A percentile compares a stretch with the other conserved stretches of the same genome.
These are phyloP conservation scores for Agapetus fuscipes DNA, from an alignment of 2,888 invertebrate species.

Conservation along the genomic window DNA sequence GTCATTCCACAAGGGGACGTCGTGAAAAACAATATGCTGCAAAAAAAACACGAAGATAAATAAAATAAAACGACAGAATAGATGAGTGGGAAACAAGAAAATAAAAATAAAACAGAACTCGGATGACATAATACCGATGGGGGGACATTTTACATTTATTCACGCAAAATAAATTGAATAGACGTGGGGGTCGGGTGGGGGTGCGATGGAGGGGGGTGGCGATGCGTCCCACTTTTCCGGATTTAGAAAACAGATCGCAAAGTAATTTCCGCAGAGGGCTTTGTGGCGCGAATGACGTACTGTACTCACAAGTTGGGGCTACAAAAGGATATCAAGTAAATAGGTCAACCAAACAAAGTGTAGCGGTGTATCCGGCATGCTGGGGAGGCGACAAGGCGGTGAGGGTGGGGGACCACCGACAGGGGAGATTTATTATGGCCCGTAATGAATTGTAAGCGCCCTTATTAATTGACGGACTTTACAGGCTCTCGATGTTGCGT, in stretches of 20 bases:
- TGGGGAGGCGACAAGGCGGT: neutral
- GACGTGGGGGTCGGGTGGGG: too few species aligned
- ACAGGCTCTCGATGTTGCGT: too few species aligned
- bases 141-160: neutral
- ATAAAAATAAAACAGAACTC: too few species aligned
- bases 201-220: neutral
- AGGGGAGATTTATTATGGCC: too few species aligned
- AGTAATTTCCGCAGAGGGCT: slow-evolving; percentile 18
- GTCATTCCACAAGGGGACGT: too few species aligned
- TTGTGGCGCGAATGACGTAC: slow-evolving; percentile 18
- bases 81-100: too few species aligned
- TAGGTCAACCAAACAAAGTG: slow-evolving; percentile 15
- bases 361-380: neutral
- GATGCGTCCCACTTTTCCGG: slow-evolving; percentile 6
- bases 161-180: neutral
- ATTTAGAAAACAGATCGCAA: slow-evolving; percentile 18
- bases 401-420: neutral
- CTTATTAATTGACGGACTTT: too few species aligned
- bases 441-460: too few species aligned
- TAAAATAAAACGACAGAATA: too few species aligned
- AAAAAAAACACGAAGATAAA: too few species aligned
- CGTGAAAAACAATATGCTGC: too few species aligned
- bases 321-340: slow-evolving; percentile 7
- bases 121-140: too few species aligned
- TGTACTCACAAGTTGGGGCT: slow-evolving; percentile 10